A percentile compares a stretch with the other conserved stretches of the same genome.
Evolutionary conservation across 2,797 vertebrate species (phyloP).

Genomic region (Melanotaenia trifasciata): DNA sequence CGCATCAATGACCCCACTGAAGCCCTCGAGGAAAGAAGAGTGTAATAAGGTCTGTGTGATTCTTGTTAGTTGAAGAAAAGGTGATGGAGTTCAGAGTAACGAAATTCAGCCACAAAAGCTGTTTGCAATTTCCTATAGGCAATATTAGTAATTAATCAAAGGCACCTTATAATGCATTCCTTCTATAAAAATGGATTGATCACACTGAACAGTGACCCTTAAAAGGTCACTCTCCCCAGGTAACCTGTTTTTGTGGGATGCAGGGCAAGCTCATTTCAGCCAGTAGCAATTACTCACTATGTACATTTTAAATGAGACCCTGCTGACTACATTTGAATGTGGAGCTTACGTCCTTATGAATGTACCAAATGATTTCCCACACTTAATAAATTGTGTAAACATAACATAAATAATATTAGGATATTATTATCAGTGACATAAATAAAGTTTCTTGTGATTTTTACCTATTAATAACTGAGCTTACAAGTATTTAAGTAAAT

Average conservation of each 20-base stretch:
- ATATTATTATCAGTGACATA: background rate
- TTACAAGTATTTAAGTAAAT: background rate
- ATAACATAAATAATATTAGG: background rate
- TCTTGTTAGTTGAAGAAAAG: conserved; percentile 45
- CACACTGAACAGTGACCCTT: conserved; percentile 52
- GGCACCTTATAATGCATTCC: conserved; percentile 52
- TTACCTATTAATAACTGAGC: background rate
- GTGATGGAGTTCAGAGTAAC: conserved; percentile 62
- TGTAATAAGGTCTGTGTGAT: conserved; percentile 43
- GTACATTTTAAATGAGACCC: conserved; percentile 57
- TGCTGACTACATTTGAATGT: conserved; percentile 28
- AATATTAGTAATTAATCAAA: conserved; percentile 76
- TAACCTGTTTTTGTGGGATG: conserved; percentile 38
- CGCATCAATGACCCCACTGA: conserved; percentile 35
- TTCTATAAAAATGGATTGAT: conserved; percentile 53
- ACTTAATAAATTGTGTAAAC: background rate
- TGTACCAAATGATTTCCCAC: background rate
- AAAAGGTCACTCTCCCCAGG: conserved; percentile 66
- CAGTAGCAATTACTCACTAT: conserved; percentile 58
- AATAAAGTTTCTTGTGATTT: too few relatives aligned
- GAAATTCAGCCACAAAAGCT: conserved; percentile 65
- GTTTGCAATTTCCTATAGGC: conserved; percentile 62
- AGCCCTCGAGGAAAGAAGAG: conserved; percentile 22
- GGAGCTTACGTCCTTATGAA: background rate
- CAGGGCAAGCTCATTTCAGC: conserved; percentile 28